Base-by-base conservation (phyloP, 2,113 vertebrate species). In the Sturnira hondurensis region DNA sequence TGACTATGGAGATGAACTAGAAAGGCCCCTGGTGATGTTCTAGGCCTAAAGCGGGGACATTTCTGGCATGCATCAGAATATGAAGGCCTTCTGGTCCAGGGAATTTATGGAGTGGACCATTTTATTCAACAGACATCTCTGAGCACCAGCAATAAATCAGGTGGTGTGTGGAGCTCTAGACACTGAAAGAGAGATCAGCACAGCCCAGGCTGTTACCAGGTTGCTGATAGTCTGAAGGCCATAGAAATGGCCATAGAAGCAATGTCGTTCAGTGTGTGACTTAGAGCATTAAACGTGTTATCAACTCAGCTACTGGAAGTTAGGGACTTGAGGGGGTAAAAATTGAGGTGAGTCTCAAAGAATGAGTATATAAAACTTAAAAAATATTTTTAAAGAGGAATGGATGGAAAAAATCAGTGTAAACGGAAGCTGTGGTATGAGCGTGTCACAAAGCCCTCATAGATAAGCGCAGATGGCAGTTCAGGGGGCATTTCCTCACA, bases 251-350 rank as follows among this genome's bases (percentile, higher is more conserved):
- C 3, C n/a, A n/a, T n/a, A 8, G 1, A 45, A 87, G 63, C 31
- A 14, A 2, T 70, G 20, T 41, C 12, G 20, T 36, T 76, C 33
- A 6, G 0, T 1, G 20, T 45, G 6, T 0, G 0, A 15, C 6
- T 78, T n/a, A 5, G 70, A 92, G 20, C 24, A 38, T 65, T 54
- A 52, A 36, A 28, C 31, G 22, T 8, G 3, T 26, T 67, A 4
- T 26, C 33, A 47, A 63, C 41, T 89, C 43, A 70, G 86, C 61
- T 67, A 12, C 41, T n/a, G n/a, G 67, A 88, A 89, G 61, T 93
- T 31, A 74, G 83, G 41, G 50, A 45, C 47, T 77, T 47, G 17
- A 89, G 41, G 61, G 76, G 26, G 54, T 65, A 24, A 74, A 36
- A 22, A 83, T 24, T n/a, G 20, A 77, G n/a, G 2, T 0, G 63